Percentiles rank a stretch among this genome's conserved stretches.
Conservation (phyloP, 2,797 vertebrate species). For the Lacerta agilis region DNA sequence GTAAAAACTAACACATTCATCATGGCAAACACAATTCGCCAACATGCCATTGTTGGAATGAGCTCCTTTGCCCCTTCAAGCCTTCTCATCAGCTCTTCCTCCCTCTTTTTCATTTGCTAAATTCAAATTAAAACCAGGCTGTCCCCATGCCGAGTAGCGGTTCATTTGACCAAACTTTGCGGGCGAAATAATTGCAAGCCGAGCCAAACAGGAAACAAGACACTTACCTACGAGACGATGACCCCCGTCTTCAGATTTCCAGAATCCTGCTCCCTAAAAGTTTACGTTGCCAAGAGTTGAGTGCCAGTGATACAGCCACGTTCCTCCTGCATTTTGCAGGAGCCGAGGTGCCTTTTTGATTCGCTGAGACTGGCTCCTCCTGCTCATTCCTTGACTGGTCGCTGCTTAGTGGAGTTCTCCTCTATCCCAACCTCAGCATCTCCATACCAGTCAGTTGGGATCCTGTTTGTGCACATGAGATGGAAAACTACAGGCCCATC, state of each 20-base stretch:
- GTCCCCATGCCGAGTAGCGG: background rate
- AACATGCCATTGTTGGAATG: background rate
- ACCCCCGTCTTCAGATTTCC: background rate
- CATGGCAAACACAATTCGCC: background rate
- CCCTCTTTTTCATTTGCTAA: background rate
- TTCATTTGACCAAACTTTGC: background rate
- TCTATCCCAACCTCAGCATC: background rate
- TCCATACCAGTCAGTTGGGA: rapidly evolving
- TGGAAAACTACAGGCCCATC: background rate
- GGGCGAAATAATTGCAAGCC: background rate
- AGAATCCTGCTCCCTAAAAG: background rate
- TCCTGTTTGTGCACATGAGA: background rate
- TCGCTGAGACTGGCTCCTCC: background rate
- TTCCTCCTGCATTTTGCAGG: background rate
- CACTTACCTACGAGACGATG: background rate
- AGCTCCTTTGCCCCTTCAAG: background rate
- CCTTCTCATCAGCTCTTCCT: background rate
- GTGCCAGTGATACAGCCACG: background rate
- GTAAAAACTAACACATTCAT: background rate
- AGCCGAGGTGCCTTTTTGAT: constrained; percentile 7
- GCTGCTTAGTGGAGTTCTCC: background rate
- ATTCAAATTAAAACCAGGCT: background rate
- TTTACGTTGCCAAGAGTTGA: background rate
- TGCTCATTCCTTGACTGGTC: background rate
- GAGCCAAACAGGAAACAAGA: constrained; percentile 13